Evolutionary conservation across 2,888 invertebrate species (phyloP), one percentile per base, ranked within the genome.

Genomic region (Petrolisthes cinctipes): DNA sequence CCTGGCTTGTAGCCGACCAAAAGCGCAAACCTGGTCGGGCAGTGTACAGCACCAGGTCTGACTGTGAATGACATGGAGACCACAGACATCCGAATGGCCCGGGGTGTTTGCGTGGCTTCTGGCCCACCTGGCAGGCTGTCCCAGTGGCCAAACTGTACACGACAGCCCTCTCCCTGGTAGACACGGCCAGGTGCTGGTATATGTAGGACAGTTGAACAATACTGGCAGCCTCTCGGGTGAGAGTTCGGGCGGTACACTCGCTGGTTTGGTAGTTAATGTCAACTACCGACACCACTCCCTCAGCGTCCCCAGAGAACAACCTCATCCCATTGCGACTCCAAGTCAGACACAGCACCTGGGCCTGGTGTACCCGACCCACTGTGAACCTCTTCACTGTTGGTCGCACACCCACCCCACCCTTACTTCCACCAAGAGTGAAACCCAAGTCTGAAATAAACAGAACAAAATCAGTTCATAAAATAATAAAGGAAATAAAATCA

Each of bases 281-380:
- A 0, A 98, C 97, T 92, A 96, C 94, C 80, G 97, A 96, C 79
- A 98, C 96, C 86, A 96, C 94, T 0, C 98, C 98, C 91, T 95
- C 95, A 92, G 95, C 95, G 93, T 98, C 98, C 0, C 98, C 98
- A 71, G 97, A 97, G 93, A 97, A 98, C 85, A 98, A 93, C 92
- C 97, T 96, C 96, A 97, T 97, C 0, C 98, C 98, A 93, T 98
- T 98, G 92, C 96, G 96, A 14, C 97, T 97, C 98, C 98, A 98
- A 92, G 97, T 97, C 83, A 98, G 94, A 17, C 96, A 95, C 17
- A 96, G 96, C 53, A 98, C 95, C 53, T 95, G 93, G 86, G 94
- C 94, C 91, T 94, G 95, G 93, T 98, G 98, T 79, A 97, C 93
- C 85, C 96, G 97, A n/a, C 95, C 94, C 86, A 98, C 96, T 6